Percentiles rank a stretch among this genome's conserved stretches.
Evolutionary conservation across 2,113 vertebrate genomes (phyloP).

Genomic region (Cinclus cinclus): DNA sequence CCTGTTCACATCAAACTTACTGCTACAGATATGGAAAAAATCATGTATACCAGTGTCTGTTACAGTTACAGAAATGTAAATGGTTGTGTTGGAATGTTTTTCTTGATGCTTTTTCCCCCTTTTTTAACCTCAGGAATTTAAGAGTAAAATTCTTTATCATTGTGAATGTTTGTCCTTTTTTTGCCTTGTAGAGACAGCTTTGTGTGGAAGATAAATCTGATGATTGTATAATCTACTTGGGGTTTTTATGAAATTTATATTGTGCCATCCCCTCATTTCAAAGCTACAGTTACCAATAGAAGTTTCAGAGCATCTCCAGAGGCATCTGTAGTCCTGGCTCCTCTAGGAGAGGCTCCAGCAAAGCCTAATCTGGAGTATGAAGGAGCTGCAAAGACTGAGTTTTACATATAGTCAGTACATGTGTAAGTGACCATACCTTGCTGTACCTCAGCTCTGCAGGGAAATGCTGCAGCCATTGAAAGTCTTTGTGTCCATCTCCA

Average conservation of each 20-base stretch:
- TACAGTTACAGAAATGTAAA: not conserved
- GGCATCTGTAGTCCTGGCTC: not conserved
- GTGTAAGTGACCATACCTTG: not conserved
- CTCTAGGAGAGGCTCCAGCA: not conserved
- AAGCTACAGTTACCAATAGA: not conserved
- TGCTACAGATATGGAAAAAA: not conserved
- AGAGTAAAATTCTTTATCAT: slow-evolving; percentile 56
- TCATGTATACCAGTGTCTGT: not conserved
- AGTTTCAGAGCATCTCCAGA: not conserved
- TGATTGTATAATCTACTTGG: not conserved
- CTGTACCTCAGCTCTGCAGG: not conserved
- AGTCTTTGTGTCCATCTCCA: not conserved
- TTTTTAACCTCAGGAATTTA: slow-evolving; percentile 72
- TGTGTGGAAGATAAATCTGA: not conserved
- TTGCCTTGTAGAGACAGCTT: not conserved
- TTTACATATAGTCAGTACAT: not conserved
- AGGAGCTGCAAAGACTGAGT: not conserved
- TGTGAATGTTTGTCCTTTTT: not conserved
- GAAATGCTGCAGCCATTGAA: not conserved
- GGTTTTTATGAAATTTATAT: not conserved
- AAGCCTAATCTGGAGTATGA: not conserved
- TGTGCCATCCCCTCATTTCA: not conserved
- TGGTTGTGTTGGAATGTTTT: slow-evolving; percentile 40
- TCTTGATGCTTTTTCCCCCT: slow-evolving; percentile 12
- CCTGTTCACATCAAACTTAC: slow-evolving; percentile 11